phyloP scores from a whole-genome alignment of 2,113 vertebrate species.

The Oostethus manadensis region DNA sequence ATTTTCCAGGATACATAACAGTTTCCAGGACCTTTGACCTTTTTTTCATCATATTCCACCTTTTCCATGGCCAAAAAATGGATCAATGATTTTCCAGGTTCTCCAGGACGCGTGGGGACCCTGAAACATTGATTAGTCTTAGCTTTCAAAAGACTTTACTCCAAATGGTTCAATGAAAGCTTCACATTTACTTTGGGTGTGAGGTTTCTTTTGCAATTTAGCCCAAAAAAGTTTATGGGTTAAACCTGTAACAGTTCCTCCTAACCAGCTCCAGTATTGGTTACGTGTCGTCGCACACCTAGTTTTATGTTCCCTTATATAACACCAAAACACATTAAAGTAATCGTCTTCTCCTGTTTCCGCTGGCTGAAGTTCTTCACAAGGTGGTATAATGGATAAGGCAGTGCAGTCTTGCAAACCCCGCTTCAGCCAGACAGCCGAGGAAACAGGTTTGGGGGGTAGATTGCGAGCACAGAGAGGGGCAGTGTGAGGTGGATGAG shows the following conservation, averaged over 20 bases:
- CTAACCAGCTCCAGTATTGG: neutral
- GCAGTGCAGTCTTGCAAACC: slow-evolving; percentile 17
- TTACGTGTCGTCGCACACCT: neutral
- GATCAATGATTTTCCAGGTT: no score
- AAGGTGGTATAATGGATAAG: slow-evolving; percentile 24
- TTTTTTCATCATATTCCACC: no score
- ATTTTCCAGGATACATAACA: no score
- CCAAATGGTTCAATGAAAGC: no score
- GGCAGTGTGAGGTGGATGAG: slow-evolving; percentile 53
- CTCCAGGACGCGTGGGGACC: no score
- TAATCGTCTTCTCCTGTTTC: neutral
- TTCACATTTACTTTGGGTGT: no score
- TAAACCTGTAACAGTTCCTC: neutral
- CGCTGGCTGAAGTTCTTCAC: slow-evolving; percentile 15
- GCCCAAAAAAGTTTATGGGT: no score
- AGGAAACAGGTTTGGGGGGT: slow-evolving; percentile 24
- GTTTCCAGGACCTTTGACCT: no score
- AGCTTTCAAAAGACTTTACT: no score
- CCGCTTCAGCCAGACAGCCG: slow-evolving; percentile 24
- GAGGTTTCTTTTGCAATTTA: no score
- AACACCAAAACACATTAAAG: neutral
- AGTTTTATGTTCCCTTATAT: slow-evolving; percentile 2
- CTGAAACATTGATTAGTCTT: no score
- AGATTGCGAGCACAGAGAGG: slow-evolving; percentile 50
- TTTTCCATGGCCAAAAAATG: no score